Conservation (phyloP, 2,888 invertebrate genomes). For the Geophilus truncorum region DNA sequence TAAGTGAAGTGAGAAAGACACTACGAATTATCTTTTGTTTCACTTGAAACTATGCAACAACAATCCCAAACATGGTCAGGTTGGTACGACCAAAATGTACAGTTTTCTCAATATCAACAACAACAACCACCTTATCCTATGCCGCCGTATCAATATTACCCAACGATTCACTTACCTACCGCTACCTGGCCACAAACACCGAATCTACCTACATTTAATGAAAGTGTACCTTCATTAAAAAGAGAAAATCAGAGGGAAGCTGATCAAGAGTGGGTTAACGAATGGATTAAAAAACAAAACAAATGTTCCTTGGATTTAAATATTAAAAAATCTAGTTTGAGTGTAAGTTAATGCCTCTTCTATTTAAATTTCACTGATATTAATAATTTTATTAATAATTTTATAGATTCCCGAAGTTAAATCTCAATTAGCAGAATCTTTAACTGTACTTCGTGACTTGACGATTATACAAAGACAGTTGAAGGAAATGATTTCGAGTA, state of each 20-base stretch:
- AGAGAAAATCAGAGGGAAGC: not conserved
- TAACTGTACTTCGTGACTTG: not conserved
- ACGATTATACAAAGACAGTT: not conserved
- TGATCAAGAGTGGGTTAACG: not conserved
- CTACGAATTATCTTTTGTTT: no score
- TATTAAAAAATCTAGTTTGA: not conserved
- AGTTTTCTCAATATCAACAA: not conserved
- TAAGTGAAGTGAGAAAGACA: no score
- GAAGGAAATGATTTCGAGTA: not conserved
- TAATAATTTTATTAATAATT: not conserved
- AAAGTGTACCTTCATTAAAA: not conserved
- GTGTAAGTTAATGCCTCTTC: not conserved
- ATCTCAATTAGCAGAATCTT: not conserved
- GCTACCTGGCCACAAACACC: not conserved
- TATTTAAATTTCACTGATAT: not conserved
- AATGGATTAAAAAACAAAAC: not conserved
- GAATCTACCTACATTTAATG: not conserved
- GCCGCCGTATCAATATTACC: not conserved
- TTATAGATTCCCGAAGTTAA: not conserved
- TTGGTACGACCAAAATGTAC: not conserved
- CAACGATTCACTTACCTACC: not conserved
- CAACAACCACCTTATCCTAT: not conserved
- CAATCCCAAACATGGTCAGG: not conserved
- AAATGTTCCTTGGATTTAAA: not conserved
- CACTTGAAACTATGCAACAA: not conserved